These are phyloP conservation scores for Drosophila nasuta DNA, from an alignment of 1,140 invertebrate genomes.

Conservation along the genomic window DNA sequence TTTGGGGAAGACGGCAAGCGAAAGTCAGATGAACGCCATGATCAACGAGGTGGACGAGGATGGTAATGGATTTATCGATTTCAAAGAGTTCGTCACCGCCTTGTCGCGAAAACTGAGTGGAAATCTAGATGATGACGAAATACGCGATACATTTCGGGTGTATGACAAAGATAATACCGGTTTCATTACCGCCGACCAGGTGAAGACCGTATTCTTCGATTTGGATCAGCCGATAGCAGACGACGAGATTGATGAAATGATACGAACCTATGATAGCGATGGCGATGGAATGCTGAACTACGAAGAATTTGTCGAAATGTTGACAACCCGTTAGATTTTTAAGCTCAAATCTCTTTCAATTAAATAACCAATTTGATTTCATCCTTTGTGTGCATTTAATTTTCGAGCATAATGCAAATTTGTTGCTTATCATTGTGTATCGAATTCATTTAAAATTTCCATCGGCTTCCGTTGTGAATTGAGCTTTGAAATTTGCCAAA, in stretches of 20 bases:
- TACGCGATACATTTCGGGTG: conserved; percentile 20
- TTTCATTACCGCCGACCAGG: neutral
- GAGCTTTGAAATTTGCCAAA: conserved; percentile 13
- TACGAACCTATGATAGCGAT: neutral
- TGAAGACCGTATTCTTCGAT: neutral
- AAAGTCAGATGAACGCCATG: conserved; percentile 5
- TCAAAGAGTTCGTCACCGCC: neutral
- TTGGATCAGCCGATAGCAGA: neutral
- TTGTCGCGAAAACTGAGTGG: neutral
- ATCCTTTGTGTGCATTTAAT: too few species aligned
- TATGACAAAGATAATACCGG: conserved; percentile 22
- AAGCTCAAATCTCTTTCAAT: neutral
- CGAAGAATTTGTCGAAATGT: conserved; percentile 14
- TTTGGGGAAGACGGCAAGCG: conserved; percentile 4
- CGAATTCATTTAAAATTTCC: too few species aligned
- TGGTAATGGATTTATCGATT: conserved; percentile 24
- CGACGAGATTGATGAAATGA: neutral
- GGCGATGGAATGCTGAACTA: conserved; percentile 5
- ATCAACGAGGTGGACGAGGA: conserved; percentile 22
- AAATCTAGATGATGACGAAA: conserved; percentile 19
- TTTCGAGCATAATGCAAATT: too few species aligned
- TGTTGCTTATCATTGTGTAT: too few species aligned
- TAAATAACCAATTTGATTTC: neutral
- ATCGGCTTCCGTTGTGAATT: too few species aligned
- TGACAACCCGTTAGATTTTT: neutral